Conservation (phyloP, 2,113 vertebrate species). For the Catharus minimus region DNA sequence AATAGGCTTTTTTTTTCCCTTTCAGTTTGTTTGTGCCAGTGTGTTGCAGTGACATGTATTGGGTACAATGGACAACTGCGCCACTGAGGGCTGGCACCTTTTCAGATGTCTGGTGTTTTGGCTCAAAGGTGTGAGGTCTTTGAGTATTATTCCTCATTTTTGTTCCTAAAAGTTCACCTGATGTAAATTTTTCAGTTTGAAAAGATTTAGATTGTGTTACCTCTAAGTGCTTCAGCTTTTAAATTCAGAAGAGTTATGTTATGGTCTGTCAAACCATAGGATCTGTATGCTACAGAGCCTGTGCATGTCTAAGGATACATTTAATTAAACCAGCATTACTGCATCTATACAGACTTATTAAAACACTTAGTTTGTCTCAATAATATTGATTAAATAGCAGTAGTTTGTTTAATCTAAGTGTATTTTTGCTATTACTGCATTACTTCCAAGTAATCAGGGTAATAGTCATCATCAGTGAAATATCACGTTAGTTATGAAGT, state of each 20-base stretch:
- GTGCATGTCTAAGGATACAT: conserved; percentile 51
- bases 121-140: background rate
- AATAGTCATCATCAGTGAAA: conserved; percentile 87
- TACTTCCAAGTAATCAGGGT: conserved; percentile 84
- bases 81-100: background rate
- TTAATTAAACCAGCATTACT: conserved; percentile 77
- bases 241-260: conserved; percentile 4
- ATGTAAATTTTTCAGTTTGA: background rate
- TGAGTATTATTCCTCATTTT: background rate
- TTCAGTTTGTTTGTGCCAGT: background rate
- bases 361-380: conserved; percentile 80
- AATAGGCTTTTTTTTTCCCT: background rate
- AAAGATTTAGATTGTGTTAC: background rate
- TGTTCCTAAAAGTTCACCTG: background rate
- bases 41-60: background rate
- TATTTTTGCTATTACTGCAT: conserved; percentile 85
- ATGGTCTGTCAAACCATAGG: background rate
- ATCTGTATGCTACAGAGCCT: conserved; percentile 10
- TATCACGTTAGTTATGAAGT: conserved; percentile 88
- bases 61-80: background rate
- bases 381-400: conserved; percentile 81
- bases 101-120: background rate
- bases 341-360: conserved; percentile 76
- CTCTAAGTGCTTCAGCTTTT: background rate
- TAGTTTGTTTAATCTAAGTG: conserved; percentile 85